Evolutionary conservation across 2,888 invertebrate genomes (phyloP).

Genomic region (Merodon equestris): DNA sequence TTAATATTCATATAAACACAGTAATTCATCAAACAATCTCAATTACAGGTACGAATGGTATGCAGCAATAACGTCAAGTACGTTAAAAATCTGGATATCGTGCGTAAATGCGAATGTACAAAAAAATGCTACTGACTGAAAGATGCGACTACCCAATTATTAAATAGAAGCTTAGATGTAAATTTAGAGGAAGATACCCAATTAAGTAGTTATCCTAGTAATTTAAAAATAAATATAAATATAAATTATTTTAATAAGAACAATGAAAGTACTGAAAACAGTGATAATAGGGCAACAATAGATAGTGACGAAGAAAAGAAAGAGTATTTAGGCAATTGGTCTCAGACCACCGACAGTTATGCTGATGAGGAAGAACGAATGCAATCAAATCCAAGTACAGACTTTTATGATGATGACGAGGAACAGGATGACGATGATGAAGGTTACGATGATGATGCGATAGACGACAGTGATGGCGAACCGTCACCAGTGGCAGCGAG

Average conservation of each 20-base stretch:
- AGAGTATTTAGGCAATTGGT: conserved; percentile 36
- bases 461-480: conserved; percentile 65
- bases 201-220: conserved; percentile 73
- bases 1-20: background rate
- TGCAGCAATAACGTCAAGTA: conserved; percentile 95
- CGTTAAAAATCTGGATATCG: conserved; percentile 97
- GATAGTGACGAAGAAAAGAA: conserved; percentile 47
- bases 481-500: no score
- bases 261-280: conserved; percentile 62
- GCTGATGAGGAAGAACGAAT: conserved; percentile 71
- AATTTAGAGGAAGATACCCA: conserved; percentile 75
- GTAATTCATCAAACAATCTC: conserved; percentile 5
- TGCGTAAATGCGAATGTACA: conserved; percentile 97
- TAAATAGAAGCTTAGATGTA: conserved; percentile 78
- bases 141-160: conserved; percentile 81
- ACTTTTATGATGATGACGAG: conserved; percentile 74
- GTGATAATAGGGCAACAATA: conserved; percentile 67
- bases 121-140: conserved; percentile 91
- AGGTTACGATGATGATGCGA: conserved; percentile 68
- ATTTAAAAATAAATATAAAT: conserved; percentile 69
- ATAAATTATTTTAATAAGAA: conserved; percentile 69
- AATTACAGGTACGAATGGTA: conserved; percentile 88
- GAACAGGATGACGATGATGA: conserved; percentile 73
- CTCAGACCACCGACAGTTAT: conserved; percentile 59
- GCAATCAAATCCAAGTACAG: conserved; percentile 74